phyloP scores from a whole-genome alignment of 2,797 vertebrate species.

The Pangasius macronema region DNA sequence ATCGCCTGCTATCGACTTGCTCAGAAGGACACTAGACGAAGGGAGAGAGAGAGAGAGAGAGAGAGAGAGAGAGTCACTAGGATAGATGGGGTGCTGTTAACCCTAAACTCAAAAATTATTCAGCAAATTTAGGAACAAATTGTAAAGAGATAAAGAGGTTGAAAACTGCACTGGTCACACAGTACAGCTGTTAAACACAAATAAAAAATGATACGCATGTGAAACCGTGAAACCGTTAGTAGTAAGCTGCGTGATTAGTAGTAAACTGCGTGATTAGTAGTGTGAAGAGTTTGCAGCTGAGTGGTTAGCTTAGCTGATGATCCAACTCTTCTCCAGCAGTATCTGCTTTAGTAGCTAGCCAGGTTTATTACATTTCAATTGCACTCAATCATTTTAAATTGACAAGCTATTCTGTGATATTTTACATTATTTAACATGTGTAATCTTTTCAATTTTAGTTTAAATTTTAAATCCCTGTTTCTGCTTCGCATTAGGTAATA shows the following conservation, averaged over 20 bases:
- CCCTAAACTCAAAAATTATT: background rate
- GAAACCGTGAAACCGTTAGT: too few species aligned
- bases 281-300: background rate
- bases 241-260: background rate
- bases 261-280: background rate
- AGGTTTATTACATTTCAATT: background rate
- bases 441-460: background rate
- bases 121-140: background rate
- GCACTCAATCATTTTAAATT: background rate
- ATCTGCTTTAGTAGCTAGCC: background rate
- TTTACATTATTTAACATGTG: background rate
- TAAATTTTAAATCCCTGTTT: background rate
- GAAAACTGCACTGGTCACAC: background rate
- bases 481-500: background rate
- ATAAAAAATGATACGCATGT: background rate
- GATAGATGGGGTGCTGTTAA: background rate
- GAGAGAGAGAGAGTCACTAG: background rate
- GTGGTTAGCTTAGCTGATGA: background rate
- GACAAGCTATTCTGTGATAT: background rate
- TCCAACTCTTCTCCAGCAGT: background rate
- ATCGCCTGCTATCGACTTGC: constrained; percentile 46
- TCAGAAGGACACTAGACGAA: constrained; percentile 39
- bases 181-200: background rate
- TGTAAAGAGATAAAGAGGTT: background rate
- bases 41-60: background rate